Base-by-base conservation (phyloP, 2,888 invertebrate species). In the Glaucopsyche alexis region DNA sequence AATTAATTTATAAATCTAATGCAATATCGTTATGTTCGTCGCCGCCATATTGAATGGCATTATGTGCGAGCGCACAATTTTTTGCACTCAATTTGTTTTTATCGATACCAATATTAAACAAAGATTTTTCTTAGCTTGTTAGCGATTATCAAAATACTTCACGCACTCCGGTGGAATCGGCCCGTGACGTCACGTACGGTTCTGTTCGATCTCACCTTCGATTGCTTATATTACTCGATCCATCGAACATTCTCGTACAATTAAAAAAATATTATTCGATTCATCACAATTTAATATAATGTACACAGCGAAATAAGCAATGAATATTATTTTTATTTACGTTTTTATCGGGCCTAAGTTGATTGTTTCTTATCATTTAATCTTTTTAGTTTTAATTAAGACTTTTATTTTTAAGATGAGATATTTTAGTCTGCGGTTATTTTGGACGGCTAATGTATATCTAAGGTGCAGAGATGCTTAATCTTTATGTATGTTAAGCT, bases 401-500 rank as follows among this genome's bases (percentile, higher is more conserved):
- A 87, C 86, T 89, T 91, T 90, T 72, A 88, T 93, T 91, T 91
- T 93, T 69, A 92, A 90, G 90, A 92, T 88, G 91, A 92, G 91
- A 92, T 91, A 91, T 92, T 92, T 91, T 92, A 91, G 91, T 89
- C 91, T 88, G 91, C 93, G 90, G 92, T 93, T 93, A 93, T 91
- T 93, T 92, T 91, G 86, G 88, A 92, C 89, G 92, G 91, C 93
- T 93, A 93, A 92, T 92, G 89, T 92, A 89, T 91, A 89, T 87
- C 81, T 91, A 91, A 92, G 93, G 90, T 91, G 92, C 93, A 92
- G 92, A 93, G 86, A 93, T 92, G 93, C 93, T 93, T 92, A 91
- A 91, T 91, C 91, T 93, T 93, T 93, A 93, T 93, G 90, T 93
- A 93, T 93, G 93, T 93, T 93, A 93, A 93, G 92, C 93, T 93